phyloP scores from a whole-genome alignment of 2,113 vertebrate species.

The Ancistrus triradiatus region DNA sequence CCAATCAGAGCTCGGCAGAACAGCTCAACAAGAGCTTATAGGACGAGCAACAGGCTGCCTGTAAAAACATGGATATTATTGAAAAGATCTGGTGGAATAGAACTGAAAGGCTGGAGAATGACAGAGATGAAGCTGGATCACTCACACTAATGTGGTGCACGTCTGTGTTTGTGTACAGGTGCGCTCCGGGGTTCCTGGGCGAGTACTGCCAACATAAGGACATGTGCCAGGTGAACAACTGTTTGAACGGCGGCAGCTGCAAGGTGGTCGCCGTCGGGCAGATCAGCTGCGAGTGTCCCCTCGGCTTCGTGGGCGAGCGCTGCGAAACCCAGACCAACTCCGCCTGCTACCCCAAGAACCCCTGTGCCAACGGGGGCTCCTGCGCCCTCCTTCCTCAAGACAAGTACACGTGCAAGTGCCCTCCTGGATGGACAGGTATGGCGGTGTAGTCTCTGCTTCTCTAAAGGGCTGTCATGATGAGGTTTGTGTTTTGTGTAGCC shows the following conservation, averaged over 20 bases:
- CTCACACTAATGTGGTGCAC: background rate
- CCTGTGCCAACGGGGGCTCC: conserved; percentile 77
- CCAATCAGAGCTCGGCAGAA: too few relatives aligned
- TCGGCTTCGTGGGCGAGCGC: conserved; percentile 74
- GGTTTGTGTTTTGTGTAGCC: conserved; percentile 1
- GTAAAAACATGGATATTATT: too few relatives aligned
- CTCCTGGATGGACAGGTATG: conserved; percentile 83
- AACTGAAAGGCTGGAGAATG: too few relatives aligned
- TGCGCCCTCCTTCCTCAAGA: conserved; percentile 75
- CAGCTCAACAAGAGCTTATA: too few relatives aligned
- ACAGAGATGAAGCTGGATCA: too few relatives aligned
- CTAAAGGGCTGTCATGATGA: background rate
- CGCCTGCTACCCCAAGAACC: conserved; percentile 78
- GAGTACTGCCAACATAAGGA: conserved; percentile 88
- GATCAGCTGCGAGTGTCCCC: conserved; percentile 75
- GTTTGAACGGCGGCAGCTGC: conserved; percentile 84
- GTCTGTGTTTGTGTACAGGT: conserved; percentile 65
- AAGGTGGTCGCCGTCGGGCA: conserved; percentile 64
- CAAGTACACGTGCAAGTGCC: conserved; percentile 76
- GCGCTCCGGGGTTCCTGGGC: conserved; percentile 80
- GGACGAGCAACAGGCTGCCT: too few relatives aligned
- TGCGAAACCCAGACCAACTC: conserved; percentile 80
- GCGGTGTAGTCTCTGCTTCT: background rate
- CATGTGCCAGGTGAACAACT: conserved; percentile 79
- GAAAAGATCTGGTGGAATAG: too few relatives aligned